Evolutionary conservation across 2,888 invertebrate species (phyloP).

Genomic region (Trichogramma dendrolimi): DNA sequence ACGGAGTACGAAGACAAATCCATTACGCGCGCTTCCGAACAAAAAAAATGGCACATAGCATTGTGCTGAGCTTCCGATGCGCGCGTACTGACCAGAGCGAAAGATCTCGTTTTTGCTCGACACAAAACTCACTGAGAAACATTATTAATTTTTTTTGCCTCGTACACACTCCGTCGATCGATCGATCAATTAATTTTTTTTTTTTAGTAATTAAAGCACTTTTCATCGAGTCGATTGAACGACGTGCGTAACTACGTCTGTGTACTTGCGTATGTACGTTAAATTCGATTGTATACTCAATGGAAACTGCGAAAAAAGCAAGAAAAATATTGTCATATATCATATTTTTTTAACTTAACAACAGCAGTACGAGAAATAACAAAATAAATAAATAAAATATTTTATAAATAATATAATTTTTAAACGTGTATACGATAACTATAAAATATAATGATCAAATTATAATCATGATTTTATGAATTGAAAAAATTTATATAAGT

Average conservation of each 20-base stretch:
- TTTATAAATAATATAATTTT: slow-evolving; percentile 20
- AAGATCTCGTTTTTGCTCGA: slow-evolving; percentile 11
- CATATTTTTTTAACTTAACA: slow-evolving; percentile 9
- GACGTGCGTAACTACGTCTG: slow-evolving; percentile 22
- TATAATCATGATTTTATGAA: slow-evolving; percentile 23
- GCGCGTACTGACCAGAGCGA: neutral
- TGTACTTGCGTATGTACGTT: slow-evolving; percentile 14
- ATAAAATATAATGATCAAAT: slow-evolving; percentile 29
- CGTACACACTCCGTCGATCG: neutral
- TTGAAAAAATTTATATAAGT: slow-evolving; percentile 27
- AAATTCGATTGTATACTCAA: slow-evolving; percentile 44
- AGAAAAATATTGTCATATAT: slow-evolving; percentile 9
- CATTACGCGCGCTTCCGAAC: no score
- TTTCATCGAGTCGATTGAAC: slow-evolving; percentile 50
- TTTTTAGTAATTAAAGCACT: slow-evolving; percentile 39
- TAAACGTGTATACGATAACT: slow-evolving; percentile 41
- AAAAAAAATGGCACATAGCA: neutral
- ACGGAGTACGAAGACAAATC: no score
- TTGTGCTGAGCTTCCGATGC: no score
- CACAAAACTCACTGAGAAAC: neutral
- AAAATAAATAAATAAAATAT: slow-evolving; percentile 15
- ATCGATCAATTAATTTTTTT: slow-evolving; percentile 22
- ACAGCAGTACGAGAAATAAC: slow-evolving; percentile 23
- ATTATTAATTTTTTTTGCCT: slow-evolving; percentile 2
- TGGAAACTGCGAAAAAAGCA: slow-evolving; percentile 44